phyloP scores from a whole-genome alignment of 1,140 invertebrate genomes.

The Andrena cerasifolii region DNA sequence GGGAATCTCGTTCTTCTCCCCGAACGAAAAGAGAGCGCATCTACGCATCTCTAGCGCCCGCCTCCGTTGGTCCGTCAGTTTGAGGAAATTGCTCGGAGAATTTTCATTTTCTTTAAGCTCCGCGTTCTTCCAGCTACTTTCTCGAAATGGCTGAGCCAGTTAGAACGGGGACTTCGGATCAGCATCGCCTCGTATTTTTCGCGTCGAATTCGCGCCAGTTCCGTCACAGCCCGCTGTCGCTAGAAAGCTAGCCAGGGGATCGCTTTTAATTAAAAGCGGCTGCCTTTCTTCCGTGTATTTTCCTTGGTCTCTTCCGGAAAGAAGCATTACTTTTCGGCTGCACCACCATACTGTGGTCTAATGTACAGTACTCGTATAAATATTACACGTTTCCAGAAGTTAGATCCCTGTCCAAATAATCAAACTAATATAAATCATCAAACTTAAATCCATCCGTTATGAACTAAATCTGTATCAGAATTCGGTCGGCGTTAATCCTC shows the following conservation, averaged over 20 bases:
- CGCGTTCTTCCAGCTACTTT: neutral
- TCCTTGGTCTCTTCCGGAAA: no score
- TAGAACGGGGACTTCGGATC: constrained; percentile 10
- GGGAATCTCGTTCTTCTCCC: constrained; percentile 20
- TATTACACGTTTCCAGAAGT: no score
- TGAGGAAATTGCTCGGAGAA: constrained; percentile 12
- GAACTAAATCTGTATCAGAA: no score
- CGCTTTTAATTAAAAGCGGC: neutral
- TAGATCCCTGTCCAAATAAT: no score
- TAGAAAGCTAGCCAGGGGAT: neutral
- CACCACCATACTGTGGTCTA: no score
- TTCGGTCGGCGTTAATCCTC: neutral
- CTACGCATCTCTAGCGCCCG: constrained; percentile 6
- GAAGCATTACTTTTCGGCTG: no score
- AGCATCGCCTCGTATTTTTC: neutral
- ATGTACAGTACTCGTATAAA: no score
- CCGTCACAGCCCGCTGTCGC: neutral
- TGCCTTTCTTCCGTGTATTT: no score
- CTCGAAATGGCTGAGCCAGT: neutral
- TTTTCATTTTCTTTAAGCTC: constrained; percentile 34
- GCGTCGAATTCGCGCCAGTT: neutral
- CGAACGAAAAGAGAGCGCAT: constrained; percentile 4
- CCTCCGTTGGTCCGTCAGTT: neutral
- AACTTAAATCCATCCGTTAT: no score
- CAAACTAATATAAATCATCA: no score